Evolutionary conservation across 2,113 vertebrate genomes (phyloP), one percentile per base, ranked within the genome.

Genomic region (Semnopithecus entellus): DNA sequence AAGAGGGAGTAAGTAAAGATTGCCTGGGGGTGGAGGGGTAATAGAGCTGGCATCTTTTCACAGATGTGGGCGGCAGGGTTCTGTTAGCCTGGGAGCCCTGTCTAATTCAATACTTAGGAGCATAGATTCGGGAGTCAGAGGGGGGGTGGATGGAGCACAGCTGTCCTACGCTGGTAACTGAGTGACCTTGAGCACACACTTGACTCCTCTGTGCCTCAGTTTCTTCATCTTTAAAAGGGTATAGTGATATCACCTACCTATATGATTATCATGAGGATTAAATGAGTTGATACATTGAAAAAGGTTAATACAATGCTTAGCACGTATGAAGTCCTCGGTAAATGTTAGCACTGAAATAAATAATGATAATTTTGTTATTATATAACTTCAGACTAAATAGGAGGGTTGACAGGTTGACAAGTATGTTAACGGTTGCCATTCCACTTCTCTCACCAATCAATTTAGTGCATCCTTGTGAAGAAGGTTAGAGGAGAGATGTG

Each of bases 121-220:
- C 8, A 13, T 22, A 8, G 45, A 48, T 8, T 35, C 30, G n/a
- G 52, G 2, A 80, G 8, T 57, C 72, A 90, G 17, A 23, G 10
- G 0, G 45, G 45, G 48, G 30, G 22, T 64, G 20, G 0, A 4
- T 8, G 48, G 68, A 20, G 1, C 16, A 20, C 12, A 25, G 40
- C 20, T 64, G 38, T 59, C 35, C 20, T 0, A 8, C 20, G 17
- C 32, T 18, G 27, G 25, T 17, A 55, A 18, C 35, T 59, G 48
- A 27, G 18, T 11, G 68, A 61, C 8, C 13, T 27, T 55, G 84
- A 55, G 16, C 35, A 66, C 40, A 27, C 32, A 27, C 11, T 76
- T 6, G 14, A 55, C 48, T 89, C 0, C 0, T 6, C 6, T 7
- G 48, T 57, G 38, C 8, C n/a, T 81, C 43, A 9, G 0, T 52